Base-by-base conservation (phyloP, 1,140 invertebrate genomes). In the Chelonus insularis region DNA sequence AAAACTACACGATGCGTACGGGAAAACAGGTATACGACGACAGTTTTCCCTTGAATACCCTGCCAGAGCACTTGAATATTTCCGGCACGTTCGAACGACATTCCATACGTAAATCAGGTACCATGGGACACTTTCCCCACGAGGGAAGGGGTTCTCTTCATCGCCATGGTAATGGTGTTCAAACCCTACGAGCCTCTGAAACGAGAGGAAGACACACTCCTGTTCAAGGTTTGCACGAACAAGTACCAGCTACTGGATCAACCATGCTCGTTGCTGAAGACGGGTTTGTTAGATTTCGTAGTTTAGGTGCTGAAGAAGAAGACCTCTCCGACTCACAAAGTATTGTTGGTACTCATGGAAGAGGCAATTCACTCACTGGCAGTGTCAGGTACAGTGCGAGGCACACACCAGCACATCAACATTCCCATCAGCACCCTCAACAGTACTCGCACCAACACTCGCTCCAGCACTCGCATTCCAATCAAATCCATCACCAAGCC, bases 231-330 rank as follows among this genome's bases (percentile, higher is more conserved):
- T 32, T 73, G 47, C 74, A 73, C 54, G 80, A 75, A 61, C 72
- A 69, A 62, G 71, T 69, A 34, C 74, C 72, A 8, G 79, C 76
- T 29, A 81, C 80, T 1, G 79, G 78, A 4, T 79, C 79, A 16
- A 81, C 79, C 47, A 93, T 93, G 90, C 79, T 94, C 41, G 91
- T 93, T 4, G 91, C 91, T 62, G 92, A 94, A 68, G 89, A 92
- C 67, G 91, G 92, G 1, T 93, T 94, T 72, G 87, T 93, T 1
- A 83, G 92, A 52, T 94, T 93, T 80, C 84, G 91, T 25, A 87
- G 86, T 8, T 70, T 89, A 51, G 88, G 88, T 34, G 87, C 67
- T 29, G 79, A 75, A 43, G 78, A 82, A 16, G 77, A 81, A 36
- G 71, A 80, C 2, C 37, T 76, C 32, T 77, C 76, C 7, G 78